Conservation (phyloP, 2,888 invertebrate genomes). For the Zele albiditarsus region DNA sequence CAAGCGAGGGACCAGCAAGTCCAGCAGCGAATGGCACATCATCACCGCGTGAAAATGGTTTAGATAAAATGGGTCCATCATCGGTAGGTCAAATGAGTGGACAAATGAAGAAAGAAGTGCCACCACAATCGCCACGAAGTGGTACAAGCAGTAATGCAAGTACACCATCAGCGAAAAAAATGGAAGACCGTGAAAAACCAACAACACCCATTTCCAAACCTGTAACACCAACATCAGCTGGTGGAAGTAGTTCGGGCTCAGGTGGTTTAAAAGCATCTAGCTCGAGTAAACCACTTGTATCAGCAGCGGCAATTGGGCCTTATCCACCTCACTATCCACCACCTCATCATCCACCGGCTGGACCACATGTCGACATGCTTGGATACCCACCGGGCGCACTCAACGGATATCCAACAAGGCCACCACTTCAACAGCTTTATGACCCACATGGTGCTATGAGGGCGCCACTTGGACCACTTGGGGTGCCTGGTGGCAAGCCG, state of each 20-base stretch:
- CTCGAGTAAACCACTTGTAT: constrained; percentile 74
- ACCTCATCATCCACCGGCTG: constrained; percentile 70
- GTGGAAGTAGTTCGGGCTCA: constrained; percentile 74
- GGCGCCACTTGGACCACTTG: constrained; percentile 78
- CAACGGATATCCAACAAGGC: constrained; percentile 79
- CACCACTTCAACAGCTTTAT: constrained; percentile 79
- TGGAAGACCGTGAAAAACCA: constrained; percentile 87
- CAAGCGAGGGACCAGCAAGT: constrained; percentile 91
- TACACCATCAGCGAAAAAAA: constrained; percentile 89
- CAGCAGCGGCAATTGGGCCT: constrained; percentile 68
- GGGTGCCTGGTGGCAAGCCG: constrained; percentile 89
- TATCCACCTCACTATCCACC: constrained; percentile 72
- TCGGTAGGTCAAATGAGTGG: constrained; percentile 64
- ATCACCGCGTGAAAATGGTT: constrained; percentile 90
- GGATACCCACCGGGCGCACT: constrained; percentile 77
- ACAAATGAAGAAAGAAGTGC: constrained; percentile 79
- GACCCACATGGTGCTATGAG: constrained; percentile 81
- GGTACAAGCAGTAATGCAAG: constrained; percentile 94
- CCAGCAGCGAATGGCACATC: constrained; percentile 88
- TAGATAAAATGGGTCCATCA: constrained; percentile 80
- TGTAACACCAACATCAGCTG: constrained; percentile 86
- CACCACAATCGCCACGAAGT: constrained; percentile 75
- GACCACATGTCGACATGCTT: constrained; percentile 71
- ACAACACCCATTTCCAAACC: constrained; percentile 93
- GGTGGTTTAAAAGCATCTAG: constrained; percentile 74